These are phyloP conservation scores for Cisticola juncidis DNA, from an alignment of 2,113 vertebrate genomes.

Conservation along the genomic window DNA sequence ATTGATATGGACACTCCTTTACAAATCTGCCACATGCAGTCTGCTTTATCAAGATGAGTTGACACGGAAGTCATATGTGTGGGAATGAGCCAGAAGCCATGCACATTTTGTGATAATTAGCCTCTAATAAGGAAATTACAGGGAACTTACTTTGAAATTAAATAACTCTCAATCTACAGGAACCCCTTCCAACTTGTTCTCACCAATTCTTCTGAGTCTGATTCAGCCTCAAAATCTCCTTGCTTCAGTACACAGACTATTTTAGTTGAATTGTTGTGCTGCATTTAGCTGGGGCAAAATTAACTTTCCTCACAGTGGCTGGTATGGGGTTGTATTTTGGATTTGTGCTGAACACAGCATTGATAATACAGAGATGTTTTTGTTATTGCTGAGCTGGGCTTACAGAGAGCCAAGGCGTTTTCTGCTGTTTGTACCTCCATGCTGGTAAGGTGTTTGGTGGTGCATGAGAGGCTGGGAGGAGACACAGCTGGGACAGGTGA, in stretches of 20 bases:
- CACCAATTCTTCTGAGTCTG: background rate
- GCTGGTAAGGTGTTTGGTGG: rapidly evolving
- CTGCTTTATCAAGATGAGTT: background rate
- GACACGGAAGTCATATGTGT: background rate
- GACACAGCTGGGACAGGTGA: background rate
- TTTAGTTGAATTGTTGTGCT: background rate
- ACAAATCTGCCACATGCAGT: background rate
- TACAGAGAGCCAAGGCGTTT: background rate
- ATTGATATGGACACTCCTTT: background rate
- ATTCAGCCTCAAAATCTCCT: background rate
- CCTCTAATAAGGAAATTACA: background rate
- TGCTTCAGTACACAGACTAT: background rate
- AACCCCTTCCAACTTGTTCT: background rate
- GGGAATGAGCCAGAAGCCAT: background rate
- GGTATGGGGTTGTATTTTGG: background rate
- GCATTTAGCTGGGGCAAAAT: background rate
- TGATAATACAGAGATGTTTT: background rate
- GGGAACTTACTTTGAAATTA: background rate
- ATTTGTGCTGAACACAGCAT: background rate
- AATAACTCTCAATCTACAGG: background rate
- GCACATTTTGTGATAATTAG: background rate
- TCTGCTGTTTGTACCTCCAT: rapidly evolving
- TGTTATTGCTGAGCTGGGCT: background rate
- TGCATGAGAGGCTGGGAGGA: background rate
- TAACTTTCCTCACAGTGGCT: background rate